Percentiles rank a stretch among this genome's conserved stretches.
Conservation (phyloP, 2,888 invertebrate genomes). For the Philereme vetulata region DNA sequence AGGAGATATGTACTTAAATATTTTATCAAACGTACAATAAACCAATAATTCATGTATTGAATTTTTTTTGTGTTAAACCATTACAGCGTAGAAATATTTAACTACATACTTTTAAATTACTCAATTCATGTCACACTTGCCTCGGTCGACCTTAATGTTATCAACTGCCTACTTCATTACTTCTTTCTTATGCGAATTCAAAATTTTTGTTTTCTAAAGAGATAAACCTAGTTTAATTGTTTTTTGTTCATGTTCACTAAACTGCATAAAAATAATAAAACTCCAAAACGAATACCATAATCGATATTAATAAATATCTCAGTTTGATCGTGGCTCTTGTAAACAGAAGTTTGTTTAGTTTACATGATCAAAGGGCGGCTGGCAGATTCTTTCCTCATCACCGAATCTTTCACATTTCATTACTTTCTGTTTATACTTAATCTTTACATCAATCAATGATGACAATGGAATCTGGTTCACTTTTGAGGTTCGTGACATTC, state of each 20-base stretch:
- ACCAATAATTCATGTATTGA: too few species aligned
- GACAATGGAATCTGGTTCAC: constrained; percentile 15
- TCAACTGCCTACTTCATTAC: too few species aligned
- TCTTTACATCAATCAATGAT: constrained; percentile 25
- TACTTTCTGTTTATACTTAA: constrained; percentile 29
- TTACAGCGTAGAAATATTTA: too few species aligned
- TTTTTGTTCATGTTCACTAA: neutral
- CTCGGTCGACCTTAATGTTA: too few species aligned
- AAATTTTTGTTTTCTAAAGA: too few species aligned
- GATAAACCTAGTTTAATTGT: too few species aligned
- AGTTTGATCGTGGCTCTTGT: constrained; percentile 48
- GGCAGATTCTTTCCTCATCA: constrained; percentile 5
- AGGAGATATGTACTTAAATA: too few species aligned
- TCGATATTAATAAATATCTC: constrained; percentile 47
- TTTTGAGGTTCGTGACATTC: constrained; percentile 2
- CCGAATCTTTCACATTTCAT: constrained; percentile 24
- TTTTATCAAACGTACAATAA: too few species aligned
- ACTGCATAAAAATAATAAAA: constrained; percentile 13
- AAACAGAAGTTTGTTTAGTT: constrained; percentile 55
- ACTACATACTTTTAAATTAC: too few species aligned
- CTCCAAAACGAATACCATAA: constrained; percentile 21
- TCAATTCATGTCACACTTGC: too few species aligned
- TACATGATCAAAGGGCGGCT: constrained; percentile 58
- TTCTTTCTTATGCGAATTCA: too few species aligned
- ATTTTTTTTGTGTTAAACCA: too few species aligned